Conservation (phyloP, 2,888 invertebrate species). For the Drosophila kambysellisi region DNA sequence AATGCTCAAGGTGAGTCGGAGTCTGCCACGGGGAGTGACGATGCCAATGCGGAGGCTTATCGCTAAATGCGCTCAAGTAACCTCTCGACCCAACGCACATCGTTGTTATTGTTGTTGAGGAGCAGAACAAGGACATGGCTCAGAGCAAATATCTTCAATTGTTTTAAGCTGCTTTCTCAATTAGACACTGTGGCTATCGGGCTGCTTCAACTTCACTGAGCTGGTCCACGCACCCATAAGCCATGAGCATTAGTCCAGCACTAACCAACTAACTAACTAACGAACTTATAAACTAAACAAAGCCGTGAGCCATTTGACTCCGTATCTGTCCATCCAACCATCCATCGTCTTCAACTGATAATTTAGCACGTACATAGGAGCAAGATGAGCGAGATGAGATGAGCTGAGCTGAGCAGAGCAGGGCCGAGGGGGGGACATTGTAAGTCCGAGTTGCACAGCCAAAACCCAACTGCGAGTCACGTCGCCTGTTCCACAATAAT, state of each 20-base stretch:
- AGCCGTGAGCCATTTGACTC: constrained; percentile 56
- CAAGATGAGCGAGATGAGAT: not conserved
- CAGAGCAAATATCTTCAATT: constrained; percentile 67
- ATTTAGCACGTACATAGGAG: constrained; percentile 64
- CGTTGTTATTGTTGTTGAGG: constrained; percentile 18
- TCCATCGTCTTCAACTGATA: constrained; percentile 48
- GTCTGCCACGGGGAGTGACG: too few relatives aligned
- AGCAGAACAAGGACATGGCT: constrained; percentile 38
- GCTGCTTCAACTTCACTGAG: constrained; percentile 49
- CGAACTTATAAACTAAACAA: constrained; percentile 74
- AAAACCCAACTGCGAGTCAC: constrained; percentile 43
- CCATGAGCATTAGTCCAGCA: constrained; percentile 9
- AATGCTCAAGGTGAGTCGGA: not conserved
- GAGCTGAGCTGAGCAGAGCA: not conserved
- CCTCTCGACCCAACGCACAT: constrained; percentile 48
- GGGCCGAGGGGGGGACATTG: constrained; percentile 3
- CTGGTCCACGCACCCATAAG: constrained; percentile 20
- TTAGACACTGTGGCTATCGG: constrained; percentile 58
- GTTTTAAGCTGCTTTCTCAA: constrained; percentile 73
- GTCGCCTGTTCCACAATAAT: constrained; percentile 74
- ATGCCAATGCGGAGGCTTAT: constrained; percentile 49
- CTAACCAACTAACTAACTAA: constrained; percentile 66
- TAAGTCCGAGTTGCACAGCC: constrained; percentile 7
- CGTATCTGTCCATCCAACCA: not conserved
- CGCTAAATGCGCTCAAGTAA: constrained; percentile 55